Evolutionary conservation across 2,888 invertebrate genomes (phyloP).

Genomic region (Malthinus flaveolus): DNA sequence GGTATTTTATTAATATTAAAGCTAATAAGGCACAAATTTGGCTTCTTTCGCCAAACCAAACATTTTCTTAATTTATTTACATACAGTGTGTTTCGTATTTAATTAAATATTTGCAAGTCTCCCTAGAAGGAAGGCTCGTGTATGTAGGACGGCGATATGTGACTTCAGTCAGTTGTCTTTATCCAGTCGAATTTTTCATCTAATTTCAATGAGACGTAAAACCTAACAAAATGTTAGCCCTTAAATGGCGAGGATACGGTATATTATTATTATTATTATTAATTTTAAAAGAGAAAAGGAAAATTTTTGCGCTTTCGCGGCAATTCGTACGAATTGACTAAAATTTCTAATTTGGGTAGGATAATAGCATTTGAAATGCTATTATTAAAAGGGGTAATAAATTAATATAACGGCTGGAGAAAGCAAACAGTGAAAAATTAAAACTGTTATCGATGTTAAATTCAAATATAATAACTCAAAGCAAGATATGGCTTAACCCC

Average conservation of each 20-base stretch:
- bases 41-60: slow-evolving; percentile 14
- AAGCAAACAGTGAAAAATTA: slow-evolving; percentile 37
- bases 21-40: slow-evolving; percentile 19
- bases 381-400: slow-evolving; percentile 17
- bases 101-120: too few relatives aligned
- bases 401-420: slow-evolving; percentile 22
- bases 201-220: too few relatives aligned
- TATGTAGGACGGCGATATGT: too few relatives aligned
- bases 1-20: slow-evolving; percentile 5
- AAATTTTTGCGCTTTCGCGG: background rate
- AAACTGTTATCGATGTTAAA: slow-evolving; percentile 37
- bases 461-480: slow-evolving; percentile 40
- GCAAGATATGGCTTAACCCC: slow-evolving; percentile 36
- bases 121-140: too few relatives aligned
- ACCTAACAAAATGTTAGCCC: too few relatives aligned
- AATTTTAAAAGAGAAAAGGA: slow-evolving; percentile 7
- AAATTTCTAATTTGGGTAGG: too few relatives aligned
- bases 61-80: slow-evolving; percentile 24
- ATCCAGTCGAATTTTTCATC: too few relatives aligned
- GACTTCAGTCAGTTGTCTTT: too few relatives aligned
- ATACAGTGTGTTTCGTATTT: slow-evolving; percentile 21
- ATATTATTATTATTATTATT: background rate
- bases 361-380: slow-evolving; percentile 8
- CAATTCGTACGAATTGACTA: too few relatives aligned
- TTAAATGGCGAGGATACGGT: too few relatives aligned